Percentiles rank a stretch among this genome's conserved stretches.
These are phyloP conservation scores for Pocillopora meandrina DNA, from an alignment of 92 coral and sea anemone genomes.

Conservation along the genomic window DNA sequence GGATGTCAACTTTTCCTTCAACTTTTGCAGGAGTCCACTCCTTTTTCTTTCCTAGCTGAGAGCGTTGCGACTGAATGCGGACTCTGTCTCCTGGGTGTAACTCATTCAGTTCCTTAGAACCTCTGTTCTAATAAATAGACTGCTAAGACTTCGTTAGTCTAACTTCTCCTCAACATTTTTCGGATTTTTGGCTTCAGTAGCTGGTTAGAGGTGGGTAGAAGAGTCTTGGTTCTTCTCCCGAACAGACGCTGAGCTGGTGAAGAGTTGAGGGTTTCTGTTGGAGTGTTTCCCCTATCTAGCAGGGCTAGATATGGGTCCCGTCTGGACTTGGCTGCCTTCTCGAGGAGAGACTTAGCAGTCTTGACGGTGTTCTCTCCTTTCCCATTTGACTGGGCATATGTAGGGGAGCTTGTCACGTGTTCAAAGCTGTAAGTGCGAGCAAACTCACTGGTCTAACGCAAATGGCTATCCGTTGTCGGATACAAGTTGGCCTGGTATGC, in stretches of 20 bases:
- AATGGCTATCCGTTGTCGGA: constrained; percentile 70
- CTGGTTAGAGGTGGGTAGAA: no score
- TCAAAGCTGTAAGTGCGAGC: constrained; percentile 51
- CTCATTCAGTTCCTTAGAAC: no score
- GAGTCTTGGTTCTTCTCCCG: no score
- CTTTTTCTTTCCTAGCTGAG: constrained; percentile 5
- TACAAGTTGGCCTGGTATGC: constrained; percentile 50
- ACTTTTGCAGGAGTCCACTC: constrained; percentile 27
- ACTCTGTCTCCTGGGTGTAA: not conserved
- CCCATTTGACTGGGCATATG: constrained; percentile 59
- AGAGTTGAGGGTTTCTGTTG: constrained; percentile 43
- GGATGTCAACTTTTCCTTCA: constrained; percentile 41
- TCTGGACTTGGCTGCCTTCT: constrained; percentile 42
- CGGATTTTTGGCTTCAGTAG: not conserved
- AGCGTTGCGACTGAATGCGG: not conserved
- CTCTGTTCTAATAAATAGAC: no score
- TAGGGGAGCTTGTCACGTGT: constrained; percentile 20
- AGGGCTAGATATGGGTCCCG: constrained; percentile 63
- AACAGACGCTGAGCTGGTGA: constrained; percentile 34
- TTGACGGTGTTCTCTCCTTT: constrained; percentile 63
- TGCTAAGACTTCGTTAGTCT: no score
- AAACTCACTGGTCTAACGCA: constrained; percentile 33
- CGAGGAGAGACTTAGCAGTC: constrained; percentile 54
- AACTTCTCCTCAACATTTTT: not conserved
- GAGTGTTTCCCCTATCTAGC: constrained; percentile 66